Base-by-base conservation (phyloP, 2,113 vertebrate species). In the Oryzias woworae region DNA sequence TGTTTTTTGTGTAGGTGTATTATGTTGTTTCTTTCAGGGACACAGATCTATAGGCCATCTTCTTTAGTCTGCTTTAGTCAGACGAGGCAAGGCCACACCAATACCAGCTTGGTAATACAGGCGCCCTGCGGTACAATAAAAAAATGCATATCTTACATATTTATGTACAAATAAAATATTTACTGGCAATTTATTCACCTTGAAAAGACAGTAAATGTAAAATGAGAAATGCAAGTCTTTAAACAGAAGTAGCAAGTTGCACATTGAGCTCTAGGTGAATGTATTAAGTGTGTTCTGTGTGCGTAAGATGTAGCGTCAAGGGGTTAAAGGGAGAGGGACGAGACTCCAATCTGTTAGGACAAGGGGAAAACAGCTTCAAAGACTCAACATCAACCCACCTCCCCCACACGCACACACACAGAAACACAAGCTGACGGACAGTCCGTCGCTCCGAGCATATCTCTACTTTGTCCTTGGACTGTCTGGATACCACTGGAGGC, bases 401-500 rank as follows among this genome's bases (percentile, higher is more conserved):
- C 65, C 23, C 51, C 6, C 50, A 18, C 50, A 36, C 59, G 53
- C 61, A 53, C 60, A 54, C 49, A 53, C 58, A 26, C 22, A 76
- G 66, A 61, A 58, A 68, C 66, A 77, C 70, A 75, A 72, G 66
- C 79, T 77, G 83, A 87, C 58, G 82, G 84, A 89, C 86, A 78
- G 85, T 87, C 84, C 82, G 86, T 83, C 88, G 82, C 85, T 87
- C 73, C 75, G 64, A 88, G 84, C 82, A 65, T 88, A 90, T 90
- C 87, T 89, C 83, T 74, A 85, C 80, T 87, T 88, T 90, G 89
- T 90, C 90, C 90, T 92, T 91, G 88, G 88, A 85, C 85, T 90
- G 87, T 88, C 84, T 89, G 88, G 82, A 88, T 87, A 85, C 78
- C 86, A 88, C 88, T 87, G 82, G 71, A 87, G 89, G 89, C 73